Evolutionary conservation across 2,888 invertebrate genomes (phyloP).

Genomic region (Leptopterna dolabrata): DNA sequence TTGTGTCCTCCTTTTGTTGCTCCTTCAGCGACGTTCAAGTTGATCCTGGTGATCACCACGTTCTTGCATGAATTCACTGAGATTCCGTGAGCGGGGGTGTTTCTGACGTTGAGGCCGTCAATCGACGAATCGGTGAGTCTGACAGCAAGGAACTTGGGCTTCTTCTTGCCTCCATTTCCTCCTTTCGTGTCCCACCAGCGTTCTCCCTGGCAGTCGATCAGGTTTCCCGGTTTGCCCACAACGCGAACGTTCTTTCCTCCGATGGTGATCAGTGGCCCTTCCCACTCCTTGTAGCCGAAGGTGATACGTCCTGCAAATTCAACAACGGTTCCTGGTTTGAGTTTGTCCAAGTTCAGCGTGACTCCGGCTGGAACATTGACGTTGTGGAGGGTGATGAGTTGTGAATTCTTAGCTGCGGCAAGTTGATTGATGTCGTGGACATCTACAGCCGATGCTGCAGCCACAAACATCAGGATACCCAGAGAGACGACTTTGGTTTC

Average conservation of each 20-base stretch:
- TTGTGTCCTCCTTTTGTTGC: background rate
- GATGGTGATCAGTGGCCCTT: background rate
- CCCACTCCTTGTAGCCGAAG: constrained; percentile 18
- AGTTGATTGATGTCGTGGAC: background rate
- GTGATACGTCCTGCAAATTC: background rate
- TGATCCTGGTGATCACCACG: background rate
- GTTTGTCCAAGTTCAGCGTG: background rate
- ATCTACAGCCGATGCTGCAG: background rate
- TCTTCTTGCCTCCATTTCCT: background rate
- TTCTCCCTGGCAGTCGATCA: background rate
- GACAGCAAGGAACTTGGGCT: background rate
- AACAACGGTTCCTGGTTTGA: background rate
- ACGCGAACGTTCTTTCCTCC: background rate
- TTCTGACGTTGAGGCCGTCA: background rate
- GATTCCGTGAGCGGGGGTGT: background rate
- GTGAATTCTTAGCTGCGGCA: background rate
- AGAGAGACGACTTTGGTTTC: background rate
- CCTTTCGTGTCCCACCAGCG: constrained; percentile 16
- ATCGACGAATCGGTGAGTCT: background rate
- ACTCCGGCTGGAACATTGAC: constrained; percentile 4
- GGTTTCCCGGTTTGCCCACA: background rate
- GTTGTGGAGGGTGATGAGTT: background rate
- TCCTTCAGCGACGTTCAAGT: background rate
- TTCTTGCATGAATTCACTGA: background rate
- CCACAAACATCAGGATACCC: background rate